Evolutionary conservation across 2,113 vertebrate genomes (phyloP).

Genomic region (Sisor rabdophorus): DNA sequence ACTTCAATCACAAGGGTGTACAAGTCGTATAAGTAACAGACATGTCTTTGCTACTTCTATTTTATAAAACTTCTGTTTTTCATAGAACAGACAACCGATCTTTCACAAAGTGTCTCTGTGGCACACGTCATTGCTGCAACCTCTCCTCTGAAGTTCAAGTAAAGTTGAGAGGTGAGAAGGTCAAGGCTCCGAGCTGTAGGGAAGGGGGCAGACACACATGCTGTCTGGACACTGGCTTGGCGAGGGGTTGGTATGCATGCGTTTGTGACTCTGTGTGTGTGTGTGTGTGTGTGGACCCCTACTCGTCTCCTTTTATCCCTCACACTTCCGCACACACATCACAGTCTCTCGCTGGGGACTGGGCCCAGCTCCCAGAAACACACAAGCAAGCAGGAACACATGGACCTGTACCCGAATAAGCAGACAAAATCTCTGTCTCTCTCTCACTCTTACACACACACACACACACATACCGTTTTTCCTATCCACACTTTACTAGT

Average conservation of each 20-base stretch:
- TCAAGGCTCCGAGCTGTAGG: constrained; percentile 72
- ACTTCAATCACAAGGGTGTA: background rate
- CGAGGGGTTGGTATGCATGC: constrained; percentile 20
- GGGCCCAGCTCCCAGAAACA: constrained; percentile 46
- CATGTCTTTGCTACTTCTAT: background rate
- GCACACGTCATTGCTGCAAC: constrained; percentile 61
- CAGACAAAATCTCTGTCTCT: background rate
- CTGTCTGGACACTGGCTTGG: constrained; percentile 45
- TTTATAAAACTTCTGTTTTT: constrained; percentile 2
- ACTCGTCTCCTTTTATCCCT: constrained; percentile 44
- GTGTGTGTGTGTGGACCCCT: constrained; percentile 30
- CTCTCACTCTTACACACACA: background rate
- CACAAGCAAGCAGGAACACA: constrained; percentile 37
- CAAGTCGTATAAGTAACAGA: background rate
- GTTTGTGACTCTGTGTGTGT: constrained; percentile 18
- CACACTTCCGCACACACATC: constrained; percentile 37
- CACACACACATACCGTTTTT: constrained; percentile 47
- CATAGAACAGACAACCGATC: constrained; percentile 27
- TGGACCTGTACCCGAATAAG: constrained; percentile 29
- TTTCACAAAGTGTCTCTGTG: constrained; percentile 25
- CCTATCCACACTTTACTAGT: constrained; percentile 22
- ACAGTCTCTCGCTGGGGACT: constrained; percentile 21
- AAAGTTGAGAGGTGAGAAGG: constrained; percentile 84
- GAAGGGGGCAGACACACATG: constrained; percentile 71
- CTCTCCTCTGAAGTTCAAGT: constrained; percentile 80